Evolutionary conservation across 1,140 invertebrate genomes (phyloP), one percentile per base, ranked within the genome.

Genomic region (Chelonus insularis): DNA sequence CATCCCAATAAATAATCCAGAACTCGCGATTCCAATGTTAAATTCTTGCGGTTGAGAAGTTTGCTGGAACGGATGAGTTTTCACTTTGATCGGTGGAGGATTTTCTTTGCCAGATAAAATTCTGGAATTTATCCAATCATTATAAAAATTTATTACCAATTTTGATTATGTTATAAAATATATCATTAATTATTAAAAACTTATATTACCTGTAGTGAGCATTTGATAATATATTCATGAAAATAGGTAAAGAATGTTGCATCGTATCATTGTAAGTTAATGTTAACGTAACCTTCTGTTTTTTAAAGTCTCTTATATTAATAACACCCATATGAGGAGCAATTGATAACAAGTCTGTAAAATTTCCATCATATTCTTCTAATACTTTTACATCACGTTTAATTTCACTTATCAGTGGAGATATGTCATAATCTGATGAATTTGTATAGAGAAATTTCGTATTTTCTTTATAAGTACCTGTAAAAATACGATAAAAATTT

Each of bases 261-360:
- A 86, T 87, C 0, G 91, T 91, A 69, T 90, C 90, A 71, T 94
- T 93, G 79, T 92, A 93, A 54, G 89, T 81, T 25, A 88, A 77
- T n/a, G 84, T 86, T 63, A 89, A 82, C 41, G 78, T 72, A 23
- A 87, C 81, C 51, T 80, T 79, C 0, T 79, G 71, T 20, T 83
- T 50, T 51, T 82, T 72, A 62, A 85, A 87, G 4, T 82, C 75
- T 32, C 80, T 84, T 7, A 90, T 75, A 71, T 86, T 87, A 37
- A 89, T 82, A 12, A 85, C 87, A 14, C 85, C 88, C 78, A 90
- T 85, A 63, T 89, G 86, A 0, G 86, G 85, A 36, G 84, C 80
- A 66, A 85, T 80, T 11, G 82, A 73, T 2, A 90, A 71, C 8
- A 91, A 74, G 48, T 85, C 83, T 4, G 84, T 81, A 67, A 86